phyloP scores from a whole-genome alignment of 2,113 vertebrate genomes.

The Archilochus colubris region DNA sequence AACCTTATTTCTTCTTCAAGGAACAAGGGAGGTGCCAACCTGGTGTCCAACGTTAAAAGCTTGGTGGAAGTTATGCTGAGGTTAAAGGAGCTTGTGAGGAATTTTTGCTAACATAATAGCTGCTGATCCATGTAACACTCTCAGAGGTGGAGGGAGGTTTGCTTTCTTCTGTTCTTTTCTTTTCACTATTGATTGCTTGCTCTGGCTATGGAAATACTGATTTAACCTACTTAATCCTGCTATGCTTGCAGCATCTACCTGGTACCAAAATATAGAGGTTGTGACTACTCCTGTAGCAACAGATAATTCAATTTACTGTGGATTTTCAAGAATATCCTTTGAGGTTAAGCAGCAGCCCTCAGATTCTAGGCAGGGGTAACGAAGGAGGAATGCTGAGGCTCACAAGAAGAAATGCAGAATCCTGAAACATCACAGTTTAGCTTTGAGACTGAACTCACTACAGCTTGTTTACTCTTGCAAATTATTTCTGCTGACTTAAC shows the following conservation, averaged over 20 bases:
- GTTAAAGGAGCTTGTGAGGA: background rate
- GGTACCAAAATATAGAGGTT: background rate
- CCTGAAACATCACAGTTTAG: background rate
- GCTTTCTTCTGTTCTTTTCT: background rate
- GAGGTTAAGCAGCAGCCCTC: background rate
- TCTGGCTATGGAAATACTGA: background rate
- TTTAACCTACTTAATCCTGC: background rate
- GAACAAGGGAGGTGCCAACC: background rate
- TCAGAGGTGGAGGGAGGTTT: background rate
- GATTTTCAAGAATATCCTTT: background rate
- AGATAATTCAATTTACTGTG: background rate
- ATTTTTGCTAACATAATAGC: background rate
- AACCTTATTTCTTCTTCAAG: background rate
- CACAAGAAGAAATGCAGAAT: background rate
- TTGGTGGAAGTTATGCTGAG: background rate
- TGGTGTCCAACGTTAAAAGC: background rate
- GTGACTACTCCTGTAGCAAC: background rate
- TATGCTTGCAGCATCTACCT: background rate
- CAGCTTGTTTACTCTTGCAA: background rate
- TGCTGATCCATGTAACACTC: background rate
- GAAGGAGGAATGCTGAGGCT: background rate
- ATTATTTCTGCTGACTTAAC: background rate
- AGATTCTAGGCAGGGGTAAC: background rate
- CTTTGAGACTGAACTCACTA: background rate
- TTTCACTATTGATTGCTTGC: background rate